These are phyloP conservation scores for Ptychodera flava DNA, from an alignment of 35 echinoderm and acorn worm genomes.

Conservation along the genomic window DNA sequence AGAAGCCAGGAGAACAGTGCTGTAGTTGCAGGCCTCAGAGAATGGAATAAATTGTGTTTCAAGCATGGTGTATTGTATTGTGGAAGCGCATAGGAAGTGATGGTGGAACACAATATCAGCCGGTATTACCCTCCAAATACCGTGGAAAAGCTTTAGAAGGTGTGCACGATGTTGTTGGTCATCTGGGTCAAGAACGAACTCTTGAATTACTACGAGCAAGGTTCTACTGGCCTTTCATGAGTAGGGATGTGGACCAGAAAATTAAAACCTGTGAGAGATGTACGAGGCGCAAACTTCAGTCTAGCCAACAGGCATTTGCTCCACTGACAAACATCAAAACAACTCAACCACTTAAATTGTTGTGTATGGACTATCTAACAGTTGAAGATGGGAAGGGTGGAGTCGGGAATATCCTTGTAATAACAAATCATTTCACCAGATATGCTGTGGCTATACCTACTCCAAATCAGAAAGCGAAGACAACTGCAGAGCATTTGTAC, in stretches of 20 bases:
- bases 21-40: too few species aligned
- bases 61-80: conserved; percentile 26
- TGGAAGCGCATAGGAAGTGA: background rate
- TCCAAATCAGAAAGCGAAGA: conserved; percentile 31
- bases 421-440: conserved; percentile 44
- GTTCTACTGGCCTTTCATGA: too few species aligned
- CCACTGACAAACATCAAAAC: too few species aligned
- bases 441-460: too few species aligned
- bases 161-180: too few species aligned
- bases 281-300: conserved; percentile 25
- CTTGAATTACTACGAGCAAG: too few species aligned
- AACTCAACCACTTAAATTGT: conserved; percentile 14
- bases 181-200: conserved; percentile 29
- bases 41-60: conserved; percentile 19
- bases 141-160: conserved; percentile 15
- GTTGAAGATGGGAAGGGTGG: conserved; percentile 36
- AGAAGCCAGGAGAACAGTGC: too few species aligned
- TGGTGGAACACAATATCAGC: background rate
- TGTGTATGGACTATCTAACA: too few species aligned
- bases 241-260: conserved; percentile 3
- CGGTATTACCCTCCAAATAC: conserved; percentile 21
- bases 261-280: conserved; percentile 33
- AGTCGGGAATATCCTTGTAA: conserved; percentile 26
- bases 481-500: conserved; percentile 33
- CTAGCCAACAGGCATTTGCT: conserved; percentile 16